A percentile compares a stretch with the other conserved stretches of the same genome.
phyloP scores from a whole-genome alignment of 2,797 vertebrate genomes.

The Sebastes trivittatus region DNA sequence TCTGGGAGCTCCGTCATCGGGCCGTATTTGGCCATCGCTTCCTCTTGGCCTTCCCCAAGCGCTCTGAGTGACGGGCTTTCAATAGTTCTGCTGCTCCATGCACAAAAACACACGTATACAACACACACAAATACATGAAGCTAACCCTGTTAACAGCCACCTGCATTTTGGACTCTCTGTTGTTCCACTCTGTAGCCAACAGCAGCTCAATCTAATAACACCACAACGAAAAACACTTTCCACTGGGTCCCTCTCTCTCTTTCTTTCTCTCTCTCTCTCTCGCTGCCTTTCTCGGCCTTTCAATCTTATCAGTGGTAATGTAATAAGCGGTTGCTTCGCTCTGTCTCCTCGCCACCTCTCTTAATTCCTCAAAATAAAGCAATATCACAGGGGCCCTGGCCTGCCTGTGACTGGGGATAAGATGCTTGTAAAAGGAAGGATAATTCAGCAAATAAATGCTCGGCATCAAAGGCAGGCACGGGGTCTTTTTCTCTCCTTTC shows the following conservation, averaged over 20 bases:
- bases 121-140: conserved; percentile 33
- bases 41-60: conserved; percentile 78
- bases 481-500: conserved; percentile 63
- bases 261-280: conserved; percentile 27
- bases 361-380: conserved; percentile 87
- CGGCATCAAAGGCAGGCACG: conserved; percentile 75
- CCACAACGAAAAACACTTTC: conserved; percentile 73
- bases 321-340: conserved; percentile 82
- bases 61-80: conserved; percentile 72
- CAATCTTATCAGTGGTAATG: conserved; percentile 85
- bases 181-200: conserved; percentile 77
- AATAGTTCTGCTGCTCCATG: conserved; percentile 56
- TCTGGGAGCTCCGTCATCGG: conserved; percentile 71
- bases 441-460: conserved; percentile 83
- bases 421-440: conserved; percentile 79
- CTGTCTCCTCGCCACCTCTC: conserved; percentile 82
- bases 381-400: conserved; percentile 81
- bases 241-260: conserved; percentile 48
- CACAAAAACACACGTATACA: conserved; percentile 44
- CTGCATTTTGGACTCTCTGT: conserved; percentile 79
- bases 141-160: conserved; percentile 80
- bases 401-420: conserved; percentile 80
- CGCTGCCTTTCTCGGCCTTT: conserved; percentile 70
- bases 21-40: conserved; percentile 65
- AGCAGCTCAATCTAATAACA: conserved; percentile 81